These are phyloP conservation scores for Diplodus sargus DNA, from an alignment of 2,797 vertebrate species.

Conservation along the genomic window DNA sequence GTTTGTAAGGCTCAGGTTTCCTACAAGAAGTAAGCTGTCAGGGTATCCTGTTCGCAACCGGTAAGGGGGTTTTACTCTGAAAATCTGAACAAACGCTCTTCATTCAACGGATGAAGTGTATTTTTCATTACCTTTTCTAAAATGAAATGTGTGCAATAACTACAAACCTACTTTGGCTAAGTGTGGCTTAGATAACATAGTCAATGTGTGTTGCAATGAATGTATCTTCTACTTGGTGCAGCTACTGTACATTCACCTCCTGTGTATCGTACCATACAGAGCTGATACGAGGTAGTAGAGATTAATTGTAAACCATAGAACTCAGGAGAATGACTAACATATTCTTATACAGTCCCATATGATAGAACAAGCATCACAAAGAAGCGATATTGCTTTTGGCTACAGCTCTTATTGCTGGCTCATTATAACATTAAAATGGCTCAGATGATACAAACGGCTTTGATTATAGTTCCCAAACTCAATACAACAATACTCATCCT, in stretches of 20 bases:
- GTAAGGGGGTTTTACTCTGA: slow-evolving; percentile 10
- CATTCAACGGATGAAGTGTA: slow-evolving; percentile 17
- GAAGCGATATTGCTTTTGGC: slow-evolving; percentile 72
- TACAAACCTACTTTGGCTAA: slow-evolving; percentile 28
- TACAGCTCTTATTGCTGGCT: slow-evolving; percentile 76
- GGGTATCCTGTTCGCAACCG: background rate
- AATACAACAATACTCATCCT: slow-evolving; percentile 5
- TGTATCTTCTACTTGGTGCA: slow-evolving; percentile 32
- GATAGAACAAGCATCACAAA: slow-evolving; percentile 54
- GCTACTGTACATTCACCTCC: slow-evolving; percentile 39
- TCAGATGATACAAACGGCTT: slow-evolving; percentile 63
- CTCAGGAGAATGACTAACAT: slow-evolving; percentile 39
- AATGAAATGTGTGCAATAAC: slow-evolving; percentile 11
- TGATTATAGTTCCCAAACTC: slow-evolving; percentile 19
- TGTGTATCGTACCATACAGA: slow-evolving; percentile 53
- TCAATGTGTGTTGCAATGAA: slow-evolving; percentile 8
- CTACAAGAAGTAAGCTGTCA: slow-evolving; percentile 25
- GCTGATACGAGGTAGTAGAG: slow-evolving; percentile 70
- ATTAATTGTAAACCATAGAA: slow-evolving; percentile 69
- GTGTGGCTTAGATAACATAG: slow-evolving; percentile 10
- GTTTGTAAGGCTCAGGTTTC: slow-evolving; percentile 63
- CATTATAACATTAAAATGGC: slow-evolving; percentile 63
- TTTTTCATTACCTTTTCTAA: slow-evolving; percentile 19
- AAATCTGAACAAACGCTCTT: slow-evolving; percentile 30
- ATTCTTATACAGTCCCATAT: slow-evolving; percentile 56